Evolutionary conservation across 2,888 invertebrate species (phyloP), one percentile per base, ranked within the genome.

Genomic region (Amphipyra tragopoginis): DNA sequence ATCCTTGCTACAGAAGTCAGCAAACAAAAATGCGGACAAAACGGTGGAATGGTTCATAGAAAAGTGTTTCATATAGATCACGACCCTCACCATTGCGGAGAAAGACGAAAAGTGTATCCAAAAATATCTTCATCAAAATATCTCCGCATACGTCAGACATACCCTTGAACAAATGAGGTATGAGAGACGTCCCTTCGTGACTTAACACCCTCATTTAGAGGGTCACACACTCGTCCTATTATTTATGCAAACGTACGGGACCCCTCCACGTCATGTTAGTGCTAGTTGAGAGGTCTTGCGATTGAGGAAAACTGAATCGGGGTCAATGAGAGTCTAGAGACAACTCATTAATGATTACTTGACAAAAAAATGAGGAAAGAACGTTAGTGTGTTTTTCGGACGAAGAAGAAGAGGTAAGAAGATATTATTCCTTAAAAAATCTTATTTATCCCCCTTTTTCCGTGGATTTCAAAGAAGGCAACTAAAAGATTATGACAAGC

Each of bases 201-300:
- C 59, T 61, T 78, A 63, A 72, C 70, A 60, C 67, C 63, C 70
- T 77, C 76, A 70, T 77, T 79, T 63, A 43, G 55, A 73, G 63
- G 77, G 73, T 79, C 79, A 62, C 64, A 68, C 50, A 67, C 54
- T 59, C 54, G 8, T 34, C n/a, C 53, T 49, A 69, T 77, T 70
- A 77, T 62, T 76, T 76, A 77, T 77, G 77, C 76, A 76, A 70
- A 73, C 66, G 65, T 53, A 54, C 61, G 44, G 47, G 56, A 59
- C 42, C 48, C 58, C 49, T 50, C 42, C 36, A 54, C 48, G 55
- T 50, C 45, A 40, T 39, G 51, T 40, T 43, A 51, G 48, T 51
- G 21, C n/a, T 33, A 13, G 15, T 48, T 48, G 49, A 44, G 33
- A 48, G 26, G 7, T 5, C 26, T 5, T 49, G 11, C 21, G 14